Percentiles rank a stretch among this genome's conserved stretches.
These are phyloP conservation scores for Spizaetus ornatus DNA, from an alignment of 2,113 vertebrate genomes.

Conservation along the genomic window DNA sequence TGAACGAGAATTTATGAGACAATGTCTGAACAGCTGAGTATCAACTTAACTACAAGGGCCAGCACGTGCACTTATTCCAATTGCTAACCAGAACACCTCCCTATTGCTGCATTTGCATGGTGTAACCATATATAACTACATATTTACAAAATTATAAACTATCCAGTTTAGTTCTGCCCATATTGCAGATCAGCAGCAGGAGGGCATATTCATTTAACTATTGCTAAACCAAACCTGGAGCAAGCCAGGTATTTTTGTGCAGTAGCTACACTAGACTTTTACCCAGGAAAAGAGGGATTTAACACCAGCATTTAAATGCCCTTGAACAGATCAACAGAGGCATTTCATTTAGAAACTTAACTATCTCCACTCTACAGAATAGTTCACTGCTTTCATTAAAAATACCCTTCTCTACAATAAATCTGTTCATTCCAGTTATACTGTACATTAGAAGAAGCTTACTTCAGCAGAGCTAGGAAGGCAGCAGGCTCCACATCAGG, in stretches of 20 bases:
- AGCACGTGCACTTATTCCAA: background rate
- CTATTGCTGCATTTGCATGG: rapidly evolving
- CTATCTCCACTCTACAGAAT: background rate
- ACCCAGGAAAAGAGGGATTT: background rate
- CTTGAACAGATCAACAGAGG: background rate
- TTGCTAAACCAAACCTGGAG: background rate
- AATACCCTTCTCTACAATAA: background rate
- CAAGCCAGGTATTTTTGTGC: background rate
- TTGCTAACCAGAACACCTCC: background rate
- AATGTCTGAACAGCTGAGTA: background rate
- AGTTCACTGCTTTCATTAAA: background rate
- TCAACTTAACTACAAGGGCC: background rate
- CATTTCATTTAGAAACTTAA: background rate
- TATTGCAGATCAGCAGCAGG: background rate
- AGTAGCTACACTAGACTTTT: background rate
- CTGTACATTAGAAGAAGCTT: slow-evolving; percentile 33
- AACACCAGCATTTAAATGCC: background rate
- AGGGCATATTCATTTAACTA: background rate
- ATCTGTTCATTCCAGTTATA: background rate
- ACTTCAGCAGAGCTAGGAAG: slow-evolving; percentile 94
- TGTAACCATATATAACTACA: background rate
- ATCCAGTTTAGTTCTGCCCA: background rate
- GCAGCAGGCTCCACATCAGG: slow-evolving; percentile 95
- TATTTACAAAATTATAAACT: background rate
- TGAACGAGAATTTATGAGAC: background rate